Evolutionary conservation across 1,140 invertebrate genomes (phyloP), one percentile per base, ranked within the genome.

Genomic region (Vanessa tameamea): DNA sequence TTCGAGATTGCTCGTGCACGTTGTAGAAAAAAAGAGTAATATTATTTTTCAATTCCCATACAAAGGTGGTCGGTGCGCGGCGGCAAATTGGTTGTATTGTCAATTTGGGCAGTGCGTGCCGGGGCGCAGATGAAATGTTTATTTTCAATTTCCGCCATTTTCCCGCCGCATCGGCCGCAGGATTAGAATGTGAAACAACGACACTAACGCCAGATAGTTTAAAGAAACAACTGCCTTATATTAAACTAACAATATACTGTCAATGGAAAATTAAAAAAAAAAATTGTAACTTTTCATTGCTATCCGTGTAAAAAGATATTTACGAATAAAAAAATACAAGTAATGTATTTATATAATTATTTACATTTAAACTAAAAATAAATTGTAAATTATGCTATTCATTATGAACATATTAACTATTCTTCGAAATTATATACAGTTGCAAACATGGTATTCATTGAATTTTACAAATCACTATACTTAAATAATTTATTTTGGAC

Each of bases 21-120:
- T 87, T 75, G 82, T 84, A 83, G 80, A 87, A 88, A 90, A 73
- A 91, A 90, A 91, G 82, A 84, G 87, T 89, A 91, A 92, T 92
- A 91, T 92, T 92, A 91, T 92, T 92, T 91, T 92, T 91, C 90
- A 89, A 92, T 91, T 91, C 89, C 81, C 88, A 90, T 89, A 91
- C 90, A 92, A 92, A 92, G 89, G 89, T 92, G 90, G 90, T 90
- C 89, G 87, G 87, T 79, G 85, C 79, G 87, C 85, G 83, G 84
- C 87, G 84, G 79, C 87, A 91, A 92, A 92, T 91, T 92, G 90
- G 89, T 92, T 90, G 90, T 92, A 92, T 92, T 90, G 89, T 91
- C 89, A 92, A 91, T 92, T 92, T 91, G 90, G 90, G 88, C 90
- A 92, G 90, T 92, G 89, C 89, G 89, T 91, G 89, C 87, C 88